Percentiles rank a stretch among this genome's conserved stretches.
phyloP scores from a whole-genome alignment of 2,797 vertebrate genomes.

The Tadarida brasiliensis region DNA sequence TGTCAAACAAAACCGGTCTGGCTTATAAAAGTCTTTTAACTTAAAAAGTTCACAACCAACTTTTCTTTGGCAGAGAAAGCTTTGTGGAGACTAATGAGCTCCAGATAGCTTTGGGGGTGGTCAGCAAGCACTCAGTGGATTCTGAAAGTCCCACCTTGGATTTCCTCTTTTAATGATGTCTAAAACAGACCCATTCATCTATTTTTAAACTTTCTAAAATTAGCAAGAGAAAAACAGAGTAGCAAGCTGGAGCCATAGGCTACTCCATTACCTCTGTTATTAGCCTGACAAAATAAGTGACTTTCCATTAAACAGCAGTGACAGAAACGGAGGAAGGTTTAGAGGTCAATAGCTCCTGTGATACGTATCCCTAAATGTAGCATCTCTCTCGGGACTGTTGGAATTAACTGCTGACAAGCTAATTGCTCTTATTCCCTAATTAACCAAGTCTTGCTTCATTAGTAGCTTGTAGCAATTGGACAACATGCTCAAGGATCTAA shows the following conservation, averaged over 20 bases:
- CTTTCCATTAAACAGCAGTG: slow-evolving; percentile 94
- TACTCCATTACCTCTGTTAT: slow-evolving; percentile 93
- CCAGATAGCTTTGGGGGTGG: slow-evolving; percentile 77
- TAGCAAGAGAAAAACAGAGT: slow-evolving; percentile 92
- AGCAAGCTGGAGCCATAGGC: slow-evolving; percentile 94
- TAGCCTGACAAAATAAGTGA: slow-evolving; percentile 92
- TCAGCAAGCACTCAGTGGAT: slow-evolving; percentile 80
- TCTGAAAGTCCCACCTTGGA: slow-evolving; percentile 83
- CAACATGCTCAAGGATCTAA: slow-evolving; percentile 82
- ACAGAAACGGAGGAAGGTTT: slow-evolving; percentile 91
- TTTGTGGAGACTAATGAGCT: slow-evolving; percentile 77
- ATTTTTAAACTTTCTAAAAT: slow-evolving; percentile 97
- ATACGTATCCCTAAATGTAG: slow-evolving; percentile 93
- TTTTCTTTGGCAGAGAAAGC: slow-evolving; percentile 72
- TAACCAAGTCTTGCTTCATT: slow-evolving; percentile 87
- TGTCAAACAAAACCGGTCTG: slow-evolving; percentile 43
- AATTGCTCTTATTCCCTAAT: slow-evolving; percentile 94
- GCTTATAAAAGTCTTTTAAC: not conserved
- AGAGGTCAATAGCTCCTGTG: slow-evolving; percentile 96
- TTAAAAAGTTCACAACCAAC: slow-evolving; percentile 72
- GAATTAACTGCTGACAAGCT: slow-evolving; percentile 96
- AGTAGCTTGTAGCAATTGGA: slow-evolving; percentile 87
- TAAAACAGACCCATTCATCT: slow-evolving; percentile 90
- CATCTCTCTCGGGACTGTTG: slow-evolving; percentile 90
- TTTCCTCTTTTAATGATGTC: slow-evolving; percentile 88